These are phyloP conservation scores for Tapirus indicus DNA, from an alignment of 2,797 vertebrate genomes.

Conservation along the genomic window DNA sequence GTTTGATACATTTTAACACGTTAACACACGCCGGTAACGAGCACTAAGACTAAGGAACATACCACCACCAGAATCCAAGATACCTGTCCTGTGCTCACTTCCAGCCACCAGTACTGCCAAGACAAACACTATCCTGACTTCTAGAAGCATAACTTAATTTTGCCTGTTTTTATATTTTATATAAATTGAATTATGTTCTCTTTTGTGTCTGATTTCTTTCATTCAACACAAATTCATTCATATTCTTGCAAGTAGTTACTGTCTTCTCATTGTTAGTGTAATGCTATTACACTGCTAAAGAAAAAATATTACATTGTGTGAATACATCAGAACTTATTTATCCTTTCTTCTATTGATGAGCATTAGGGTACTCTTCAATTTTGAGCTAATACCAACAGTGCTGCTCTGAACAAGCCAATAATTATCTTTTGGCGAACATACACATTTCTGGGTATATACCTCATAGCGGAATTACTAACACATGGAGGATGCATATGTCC, in stretches of 20 bases:
- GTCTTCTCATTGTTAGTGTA: background rate
- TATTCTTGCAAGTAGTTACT: background rate
- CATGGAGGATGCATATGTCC: background rate
- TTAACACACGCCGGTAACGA: background rate
- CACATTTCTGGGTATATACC: background rate
- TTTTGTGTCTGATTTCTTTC: background rate
- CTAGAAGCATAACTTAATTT: background rate
- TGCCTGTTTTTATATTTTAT: background rate
- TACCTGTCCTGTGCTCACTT: fast-evolving
- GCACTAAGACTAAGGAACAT: background rate
- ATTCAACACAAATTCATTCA: background rate
- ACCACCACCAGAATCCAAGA: background rate
- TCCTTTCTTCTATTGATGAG: background rate
- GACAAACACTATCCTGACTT: background rate
- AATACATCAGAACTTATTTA: background rate
- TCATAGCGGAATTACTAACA: background rate
- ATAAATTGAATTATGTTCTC: background rate
- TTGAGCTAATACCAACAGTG: background rate
- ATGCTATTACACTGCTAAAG: background rate
- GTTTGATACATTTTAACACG: background rate
- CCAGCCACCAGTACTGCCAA: too few species aligned
- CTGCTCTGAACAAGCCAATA: background rate
- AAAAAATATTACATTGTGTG: fast-evolving
- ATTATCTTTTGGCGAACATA: background rate
- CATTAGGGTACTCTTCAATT: background rate